Percentiles rank a stretch among this genome's conserved stretches.
Conservation (phyloP, 2,888 invertebrate genomes). For the Parapristionchus giblindavisi region DNA sequence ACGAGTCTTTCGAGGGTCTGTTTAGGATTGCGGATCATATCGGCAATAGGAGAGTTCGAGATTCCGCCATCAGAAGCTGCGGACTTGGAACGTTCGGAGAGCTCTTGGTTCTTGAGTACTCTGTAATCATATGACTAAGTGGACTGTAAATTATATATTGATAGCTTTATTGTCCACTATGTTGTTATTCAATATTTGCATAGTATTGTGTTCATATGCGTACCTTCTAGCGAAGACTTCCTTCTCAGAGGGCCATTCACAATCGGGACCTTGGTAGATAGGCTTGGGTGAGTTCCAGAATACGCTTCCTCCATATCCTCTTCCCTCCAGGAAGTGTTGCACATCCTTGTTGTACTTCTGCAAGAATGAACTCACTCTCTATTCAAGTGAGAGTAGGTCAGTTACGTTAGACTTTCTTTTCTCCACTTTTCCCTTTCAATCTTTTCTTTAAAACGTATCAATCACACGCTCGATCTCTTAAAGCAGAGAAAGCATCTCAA, state of each 20-base stretch:
- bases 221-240: constrained; percentile 69
- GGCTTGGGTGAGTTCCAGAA: constrained; percentile 70
- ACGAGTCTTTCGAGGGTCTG: constrained; percentile 65
- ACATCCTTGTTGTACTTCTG: constrained; percentile 69
- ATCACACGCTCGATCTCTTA: neutral
- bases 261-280: constrained; percentile 70
- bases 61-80: constrained; percentile 22
- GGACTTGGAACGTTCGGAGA: constrained; percentile 47
- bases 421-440: neutral
- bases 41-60: constrained; percentile 48
- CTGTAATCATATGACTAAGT: constrained; percentile 42
- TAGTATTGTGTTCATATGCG: neutral
- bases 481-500: neutral
- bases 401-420: neutral
- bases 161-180: neutral
- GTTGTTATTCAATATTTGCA: too few relatives aligned
- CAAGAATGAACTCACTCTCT: too few relatives aligned
- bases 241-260: constrained; percentile 69
- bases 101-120: constrained; percentile 68
- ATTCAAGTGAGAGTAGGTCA: neutral
- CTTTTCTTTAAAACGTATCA: neutral
- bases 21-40: constrained; percentile 66
- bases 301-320: constrained; percentile 69
- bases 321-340: constrained; percentile 62
- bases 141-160: neutral